Percentiles rank a stretch among this genome's conserved stretches.
Conservation (phyloP, 2,113 vertebrate species). For the Mastomys coucha region DNA sequence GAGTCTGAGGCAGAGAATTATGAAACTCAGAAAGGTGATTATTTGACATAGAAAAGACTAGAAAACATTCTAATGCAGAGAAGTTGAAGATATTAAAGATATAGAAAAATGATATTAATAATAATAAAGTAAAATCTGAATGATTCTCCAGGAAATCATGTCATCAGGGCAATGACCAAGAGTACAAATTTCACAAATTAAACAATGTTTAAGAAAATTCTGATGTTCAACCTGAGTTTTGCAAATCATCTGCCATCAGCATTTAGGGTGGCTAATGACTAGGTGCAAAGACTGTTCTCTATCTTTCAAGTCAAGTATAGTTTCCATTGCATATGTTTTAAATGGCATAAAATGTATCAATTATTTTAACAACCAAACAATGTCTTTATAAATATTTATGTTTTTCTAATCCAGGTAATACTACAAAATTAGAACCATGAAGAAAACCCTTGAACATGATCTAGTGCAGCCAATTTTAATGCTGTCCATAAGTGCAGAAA, state of each 20-base stretch:
- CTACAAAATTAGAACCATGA: neutral
- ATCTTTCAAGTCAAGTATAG: neutral
- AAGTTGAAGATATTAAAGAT: neutral
- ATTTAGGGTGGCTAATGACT: neutral
- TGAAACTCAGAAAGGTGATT: neutral
- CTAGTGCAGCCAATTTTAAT: neutral
- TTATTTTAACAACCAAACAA: neutral
- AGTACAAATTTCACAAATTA: conserved; percentile 4
- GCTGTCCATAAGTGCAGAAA: neutral
- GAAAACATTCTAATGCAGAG: neutral
- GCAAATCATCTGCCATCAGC: neutral
- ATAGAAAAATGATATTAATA: neutral
- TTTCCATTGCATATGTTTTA: neutral
- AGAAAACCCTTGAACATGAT: neutral
- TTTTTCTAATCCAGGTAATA: neutral
- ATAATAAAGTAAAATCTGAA: neutral
- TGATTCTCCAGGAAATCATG: neutral
- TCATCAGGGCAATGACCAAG: neutral
- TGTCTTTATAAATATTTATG: neutral
- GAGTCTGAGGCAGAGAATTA: neutral
- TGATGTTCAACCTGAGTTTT: neutral
- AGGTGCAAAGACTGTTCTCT: neutral
- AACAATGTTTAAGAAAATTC: neutral
- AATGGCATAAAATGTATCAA: neutral
- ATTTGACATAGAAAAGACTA: neutral